phyloP scores from a whole-genome alignment of 2,113 vertebrate genomes.

The Limanda limanda region DNA sequence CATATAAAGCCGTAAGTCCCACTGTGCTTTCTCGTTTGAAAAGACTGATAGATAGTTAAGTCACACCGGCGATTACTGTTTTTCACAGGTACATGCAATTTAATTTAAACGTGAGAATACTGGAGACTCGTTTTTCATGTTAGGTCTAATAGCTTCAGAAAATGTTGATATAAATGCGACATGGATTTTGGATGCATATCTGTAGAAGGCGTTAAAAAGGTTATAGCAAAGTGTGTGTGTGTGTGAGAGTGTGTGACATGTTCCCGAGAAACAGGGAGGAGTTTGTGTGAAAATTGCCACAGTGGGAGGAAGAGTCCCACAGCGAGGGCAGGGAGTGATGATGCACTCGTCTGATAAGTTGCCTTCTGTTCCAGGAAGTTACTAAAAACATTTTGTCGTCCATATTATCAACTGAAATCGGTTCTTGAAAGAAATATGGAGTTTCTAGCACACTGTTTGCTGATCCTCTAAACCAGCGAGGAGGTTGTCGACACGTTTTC shows the following conservation, averaged over 20 bases:
- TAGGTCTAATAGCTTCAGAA: slow-evolving; percentile 17
- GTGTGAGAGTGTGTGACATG: slow-evolving; percentile 16
- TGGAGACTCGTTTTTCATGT: slow-evolving; percentile 18
- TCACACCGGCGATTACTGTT: slow-evolving; percentile 16
- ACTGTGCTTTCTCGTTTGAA: slow-evolving; percentile 2
- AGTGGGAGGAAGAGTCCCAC: slow-evolving; percentile 43
- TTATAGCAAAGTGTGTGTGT: neutral
- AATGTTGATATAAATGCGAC: slow-evolving; percentile 41
- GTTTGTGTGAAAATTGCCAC: slow-evolving; percentile 54
- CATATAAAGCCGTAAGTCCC: neutral
- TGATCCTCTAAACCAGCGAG: too few species aligned
- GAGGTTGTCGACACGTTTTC: neutral
- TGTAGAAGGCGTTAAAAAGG: slow-evolving; percentile 29
- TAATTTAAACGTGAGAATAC: slow-evolving; percentile 26
- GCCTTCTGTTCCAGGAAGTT: slow-evolving; percentile 48
- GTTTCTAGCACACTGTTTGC: too few species aligned
- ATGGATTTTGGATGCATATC: slow-evolving; percentile 33
- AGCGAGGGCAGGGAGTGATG: slow-evolving; percentile 41
- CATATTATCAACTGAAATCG: slow-evolving; percentile 2
- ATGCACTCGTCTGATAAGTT: slow-evolving; percentile 41
- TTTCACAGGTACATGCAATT: slow-evolving; percentile 38
- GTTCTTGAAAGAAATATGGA: too few species aligned
- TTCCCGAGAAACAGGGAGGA: slow-evolving; percentile 32
- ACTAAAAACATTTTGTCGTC: slow-evolving; percentile 27
- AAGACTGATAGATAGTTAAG: slow-evolving; percentile 9